Evolutionary conservation across 2,888 invertebrate genomes (phyloP), one percentile per base, ranked within the genome.

Genomic region (Eucriotettix oculatus): DNA sequence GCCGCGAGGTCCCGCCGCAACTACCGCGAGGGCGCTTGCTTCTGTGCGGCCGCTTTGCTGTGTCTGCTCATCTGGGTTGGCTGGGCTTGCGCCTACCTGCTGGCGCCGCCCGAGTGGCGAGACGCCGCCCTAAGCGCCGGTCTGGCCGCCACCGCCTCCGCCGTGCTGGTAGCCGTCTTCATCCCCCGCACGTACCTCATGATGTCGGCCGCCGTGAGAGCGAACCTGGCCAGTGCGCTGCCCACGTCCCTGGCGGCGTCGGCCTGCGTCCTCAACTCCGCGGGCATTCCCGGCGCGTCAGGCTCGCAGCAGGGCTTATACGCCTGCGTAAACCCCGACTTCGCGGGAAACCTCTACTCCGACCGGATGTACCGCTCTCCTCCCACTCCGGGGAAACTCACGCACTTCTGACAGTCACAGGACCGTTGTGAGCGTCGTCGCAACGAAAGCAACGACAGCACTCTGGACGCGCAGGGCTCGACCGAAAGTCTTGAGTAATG

Each of bases 171-270:
- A 10, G 77, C 80, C 0, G 76, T 86, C n/a, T 79, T 86, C 64
- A 80, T 85, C 67, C 85, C 86, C 0, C 74, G 85, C 58, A 83
- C 84, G 0, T 86, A 85, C 67, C 74, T 83, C 61, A 85, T 86
- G 76, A 79, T 82, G 9, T 78, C 80, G 2, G 79, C 83, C 41
- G 76, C 81, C 40, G 79, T 82, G 29, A 74, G 81, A 17, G 81
- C 82, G 54, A 79, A 82, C 65, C 65, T 71, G n/a, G 69, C 71
- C 14, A 68, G 68, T 58, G 68, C 70, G 12, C 63, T 72, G 56
- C 71, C 71, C 3, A 44, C 62, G 12, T 48, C 48, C 48, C 48
- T 29, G 29, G 29, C 29, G 29, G 29, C 29, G 29, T 17, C 29
- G 17, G 54, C 54, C 16, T 54, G 54, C 29, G 29, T 29, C 56